phyloP scores from a whole-genome alignment of 1,140 invertebrate species.

The Eriosoma lanigerum region DNA sequence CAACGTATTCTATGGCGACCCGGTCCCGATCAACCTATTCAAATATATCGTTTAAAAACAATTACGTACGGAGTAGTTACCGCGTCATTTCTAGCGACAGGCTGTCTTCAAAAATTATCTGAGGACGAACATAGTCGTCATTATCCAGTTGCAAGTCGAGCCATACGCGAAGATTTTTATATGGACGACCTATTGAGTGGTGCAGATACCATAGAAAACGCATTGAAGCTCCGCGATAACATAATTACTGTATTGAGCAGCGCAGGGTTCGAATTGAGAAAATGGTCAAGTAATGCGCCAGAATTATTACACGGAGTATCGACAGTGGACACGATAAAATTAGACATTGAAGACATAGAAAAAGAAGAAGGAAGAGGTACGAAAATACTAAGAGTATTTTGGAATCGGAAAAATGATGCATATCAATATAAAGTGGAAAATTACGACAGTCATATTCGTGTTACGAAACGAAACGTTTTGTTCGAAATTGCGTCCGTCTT shows the following conservation, averaged over 20 bases:
- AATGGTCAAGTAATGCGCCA: no score
- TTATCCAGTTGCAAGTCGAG: not conserved
- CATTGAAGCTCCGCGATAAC: not conserved
- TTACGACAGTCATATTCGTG: no score
- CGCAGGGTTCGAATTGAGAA: not conserved
- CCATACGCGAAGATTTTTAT: not conserved
- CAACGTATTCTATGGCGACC: slow-evolving; percentile 59
- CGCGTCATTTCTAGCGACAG: no score
- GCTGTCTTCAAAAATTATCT: no score
- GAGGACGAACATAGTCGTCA: no score
- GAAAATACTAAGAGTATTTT: not conserved
- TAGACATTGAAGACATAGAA: no score
- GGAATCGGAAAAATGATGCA: not conserved
- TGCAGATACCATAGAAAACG: not conserved
- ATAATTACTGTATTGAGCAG: not conserved
- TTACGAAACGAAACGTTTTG: no score
- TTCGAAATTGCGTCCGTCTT: no score
- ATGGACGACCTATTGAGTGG: not conserved
- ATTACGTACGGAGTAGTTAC: no score
- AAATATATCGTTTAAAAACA: no score
- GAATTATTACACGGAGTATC: not conserved
- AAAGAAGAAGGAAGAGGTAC: not conserved
- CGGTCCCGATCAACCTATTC: slow-evolving; percentile 49
- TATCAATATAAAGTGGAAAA: no score
- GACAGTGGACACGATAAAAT: not conserved